These are phyloP conservation scores for Cryptotermes secundus DNA, from an alignment of 1,140 invertebrate species.

Conservation along the genomic window DNA sequence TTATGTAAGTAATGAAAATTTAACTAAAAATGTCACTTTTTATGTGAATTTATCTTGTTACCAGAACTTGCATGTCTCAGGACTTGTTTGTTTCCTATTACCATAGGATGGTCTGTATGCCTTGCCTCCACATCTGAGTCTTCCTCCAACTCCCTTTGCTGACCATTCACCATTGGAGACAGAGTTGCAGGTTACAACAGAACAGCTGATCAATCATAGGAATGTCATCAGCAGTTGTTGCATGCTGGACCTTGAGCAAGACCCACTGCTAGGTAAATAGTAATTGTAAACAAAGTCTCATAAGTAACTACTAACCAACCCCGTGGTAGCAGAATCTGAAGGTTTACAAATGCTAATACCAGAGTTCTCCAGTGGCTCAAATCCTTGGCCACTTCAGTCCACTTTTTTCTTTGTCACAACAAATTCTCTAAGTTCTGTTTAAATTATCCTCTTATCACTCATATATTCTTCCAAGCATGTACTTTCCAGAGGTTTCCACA, in stretches of 20 bases:
- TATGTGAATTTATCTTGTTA: not conserved
- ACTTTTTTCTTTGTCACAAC: no score
- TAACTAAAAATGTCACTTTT: not conserved
- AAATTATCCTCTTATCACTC: no score
- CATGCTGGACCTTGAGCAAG: not conserved
- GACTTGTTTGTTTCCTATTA: not conserved
- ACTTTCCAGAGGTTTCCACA: no score
- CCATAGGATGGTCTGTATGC: conserved; percentile 56
- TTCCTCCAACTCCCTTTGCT: conserved; percentile 71
- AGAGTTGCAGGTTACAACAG: not conserved
- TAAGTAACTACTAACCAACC: no score
- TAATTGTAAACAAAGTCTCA: no score
- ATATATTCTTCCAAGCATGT: no score
- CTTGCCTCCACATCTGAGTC: conserved; percentile 61
- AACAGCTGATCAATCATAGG: not conserved
- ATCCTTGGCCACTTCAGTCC: no score
- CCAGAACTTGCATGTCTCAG: not conserved
- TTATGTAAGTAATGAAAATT: not conserved
- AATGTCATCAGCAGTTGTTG: not conserved
- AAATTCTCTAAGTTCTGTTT: no score
- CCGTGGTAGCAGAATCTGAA: no score
- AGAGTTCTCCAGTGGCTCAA: no score
- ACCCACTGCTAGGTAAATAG: not conserved
- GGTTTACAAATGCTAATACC: no score
- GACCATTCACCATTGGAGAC: conserved; percentile 48